Evolutionary conservation across 2,888 invertebrate genomes (phyloP), one percentile per base, ranked within the genome.

Genomic region (Lasius platythorax): DNA sequence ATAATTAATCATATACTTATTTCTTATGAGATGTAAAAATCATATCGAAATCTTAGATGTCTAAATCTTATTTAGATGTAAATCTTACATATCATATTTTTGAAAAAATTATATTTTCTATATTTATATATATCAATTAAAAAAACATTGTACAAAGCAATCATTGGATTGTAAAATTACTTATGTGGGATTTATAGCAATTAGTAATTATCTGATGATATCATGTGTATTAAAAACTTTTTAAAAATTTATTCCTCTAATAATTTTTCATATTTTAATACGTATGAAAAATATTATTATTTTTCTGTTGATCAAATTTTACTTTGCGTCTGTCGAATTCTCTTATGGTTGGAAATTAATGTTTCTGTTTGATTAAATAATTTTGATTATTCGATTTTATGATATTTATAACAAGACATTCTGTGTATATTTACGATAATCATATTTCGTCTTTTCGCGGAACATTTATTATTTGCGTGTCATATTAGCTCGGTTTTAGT

Each of bases 301-400:
- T 66, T 64, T 28, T 53, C 12, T 11, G 4, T 28, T 30, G n/a
- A 78, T 15, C 28, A 15, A 78, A 53, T 67, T 63, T 46, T 1
- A 5, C 30, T 75, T 67, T 66, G 18, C n/a, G n/a, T 30, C 12
- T 11, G 5, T 33, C 8, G 28, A 23, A 3, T 66, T 61, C 12
- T 53, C n/a, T 28, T 28, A 28, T n/a, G 1, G 46, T 2, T 12
- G 2, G n/a, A 78, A 78, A 76, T 66, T 53, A 15, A 66, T 56
- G 37, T 76, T 76, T 76, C 9, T 11, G 8, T 66, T 30, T 53
- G 33, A 53, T 50, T 33, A 76, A 76, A 66, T 76, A 66, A 66
- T 37, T 8, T 33, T 30, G 11, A 46, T 4, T 6, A n/a, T 12
- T 50, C 18, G 0, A 64, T 50, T 37, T n/a, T 46, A 61, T n/a